Evolutionary conservation across 1,140 invertebrate genomes (phyloP).

Genomic region (Daktulosphaira vitifoliae): DNA sequence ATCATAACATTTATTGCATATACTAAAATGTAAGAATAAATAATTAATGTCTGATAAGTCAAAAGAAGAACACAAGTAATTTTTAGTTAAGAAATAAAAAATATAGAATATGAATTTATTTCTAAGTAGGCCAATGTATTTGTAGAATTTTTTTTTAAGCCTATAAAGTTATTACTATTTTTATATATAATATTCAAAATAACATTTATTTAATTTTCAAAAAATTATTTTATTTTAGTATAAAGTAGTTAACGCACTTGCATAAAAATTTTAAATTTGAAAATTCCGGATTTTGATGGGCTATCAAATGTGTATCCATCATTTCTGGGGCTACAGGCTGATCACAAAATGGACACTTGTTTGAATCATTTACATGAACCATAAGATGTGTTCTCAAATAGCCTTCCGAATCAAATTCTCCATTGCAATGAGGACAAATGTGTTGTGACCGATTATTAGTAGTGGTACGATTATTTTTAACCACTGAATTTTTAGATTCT

Average conservation of each 20-base stretch:
- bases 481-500: background rate
- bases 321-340: slow-evolving; percentile 26
- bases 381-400: slow-evolving; percentile 27
- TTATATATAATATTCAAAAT: slow-evolving; percentile 2
- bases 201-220: background rate
- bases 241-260: slow-evolving; percentile 2
- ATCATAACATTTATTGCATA: slow-evolving; percentile 29
- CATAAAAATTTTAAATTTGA: slow-evolving; percentile 28
- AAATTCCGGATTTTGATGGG: slow-evolving; percentile 29
- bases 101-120: no score
- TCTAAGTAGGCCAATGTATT: no score
- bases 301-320: slow-evolving; percentile 29
- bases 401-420: slow-evolving; percentile 29
- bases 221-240: no score
- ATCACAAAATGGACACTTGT: slow-evolving; percentile 27
- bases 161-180: no score
- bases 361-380: slow-evolving; percentile 22
- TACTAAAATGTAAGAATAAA: background rate
- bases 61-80: no score
- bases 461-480: background rate
- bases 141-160: no score
- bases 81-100: no score
- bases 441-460: background rate
- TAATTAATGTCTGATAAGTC: no score
- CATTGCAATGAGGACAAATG: slow-evolving; percentile 25